Percentiles rank a stretch among this genome's conserved stretches.
These are phyloP conservation scores for Apis laboriosa DNA, from an alignment of 1,140 invertebrate genomes.

Conservation along the genomic window DNA sequence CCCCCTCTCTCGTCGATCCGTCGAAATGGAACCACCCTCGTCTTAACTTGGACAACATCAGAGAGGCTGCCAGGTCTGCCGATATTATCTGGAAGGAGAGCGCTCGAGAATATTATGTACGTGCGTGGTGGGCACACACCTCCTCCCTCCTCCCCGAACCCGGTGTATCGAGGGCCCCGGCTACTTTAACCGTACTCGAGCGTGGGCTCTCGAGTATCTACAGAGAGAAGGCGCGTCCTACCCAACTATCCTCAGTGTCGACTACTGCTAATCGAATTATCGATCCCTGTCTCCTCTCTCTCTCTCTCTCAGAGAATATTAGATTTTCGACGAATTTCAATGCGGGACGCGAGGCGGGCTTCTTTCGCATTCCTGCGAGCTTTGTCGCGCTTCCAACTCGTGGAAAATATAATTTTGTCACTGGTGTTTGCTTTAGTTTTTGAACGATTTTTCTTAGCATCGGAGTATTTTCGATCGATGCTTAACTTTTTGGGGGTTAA, in stretches of 20 bases:
- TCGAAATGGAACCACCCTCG: conserved; percentile 49
- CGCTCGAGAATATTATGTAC: conserved; percentile 71
- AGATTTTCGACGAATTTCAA: conserved; percentile 66
- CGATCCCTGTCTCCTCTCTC: conserved; percentile 63
- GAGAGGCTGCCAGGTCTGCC: conserved; percentile 31
- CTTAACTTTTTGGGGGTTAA: too few relatives aligned
- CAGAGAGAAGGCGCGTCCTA: conserved; percentile 38
- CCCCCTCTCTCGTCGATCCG: conserved; percentile 21
- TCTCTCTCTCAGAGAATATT: conserved; percentile 51
- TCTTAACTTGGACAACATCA: conserved; percentile 63
- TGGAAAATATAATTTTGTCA: too few relatives aligned
- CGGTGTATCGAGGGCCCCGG: conserved; percentile 29
- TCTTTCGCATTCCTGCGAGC: conserved; percentile 46
- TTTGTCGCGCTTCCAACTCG: conserved; percentile 5
- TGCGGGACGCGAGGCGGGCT: conserved; percentile 45
- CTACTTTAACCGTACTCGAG: conserved; percentile 63
- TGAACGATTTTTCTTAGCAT: too few relatives aligned
- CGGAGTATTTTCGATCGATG: too few relatives aligned
- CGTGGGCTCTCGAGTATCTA: not conserved
- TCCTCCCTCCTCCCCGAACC: conserved; percentile 41
- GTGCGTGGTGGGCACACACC: conserved; percentile 56
- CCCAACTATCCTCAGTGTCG: conserved; percentile 54
- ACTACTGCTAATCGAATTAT: conserved; percentile 73
- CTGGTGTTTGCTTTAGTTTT: too few relatives aligned
- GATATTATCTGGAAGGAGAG: conserved; percentile 70